phyloP scores from a whole-genome alignment of 2,797 vertebrate species.

The Hemitrygon akajei region DNA sequence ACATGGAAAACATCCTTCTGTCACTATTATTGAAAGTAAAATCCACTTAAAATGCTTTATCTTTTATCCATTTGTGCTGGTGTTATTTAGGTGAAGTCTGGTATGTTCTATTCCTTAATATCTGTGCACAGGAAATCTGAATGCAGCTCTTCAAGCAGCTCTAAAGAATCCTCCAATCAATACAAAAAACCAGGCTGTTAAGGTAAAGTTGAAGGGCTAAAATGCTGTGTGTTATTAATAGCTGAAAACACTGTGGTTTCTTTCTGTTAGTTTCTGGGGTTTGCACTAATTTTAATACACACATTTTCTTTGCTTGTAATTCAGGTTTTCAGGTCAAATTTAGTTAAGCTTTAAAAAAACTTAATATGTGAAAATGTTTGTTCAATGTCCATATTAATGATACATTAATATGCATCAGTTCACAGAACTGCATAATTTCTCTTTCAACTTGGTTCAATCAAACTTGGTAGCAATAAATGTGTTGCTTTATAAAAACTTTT shows the following conservation, averaged over 20 bases:
- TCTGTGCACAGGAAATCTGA: constrained; percentile 77
- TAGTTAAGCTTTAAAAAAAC: not conserved
- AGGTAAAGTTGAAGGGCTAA: constrained; percentile 61
- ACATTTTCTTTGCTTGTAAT: not conserved
- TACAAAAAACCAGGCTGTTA: constrained; percentile 91
- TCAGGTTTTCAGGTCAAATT: not conserved
- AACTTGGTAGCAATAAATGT: not conserved
- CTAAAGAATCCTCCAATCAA: constrained; percentile 96
- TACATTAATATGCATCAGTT: too few relatives aligned
- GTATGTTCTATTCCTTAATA: constrained; percentile 63
- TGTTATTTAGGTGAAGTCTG: not conserved
- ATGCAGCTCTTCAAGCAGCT: constrained; percentile 83
- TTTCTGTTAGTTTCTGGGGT: not conserved
- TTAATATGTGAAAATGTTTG: not conserved
- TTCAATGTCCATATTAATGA: not conserved
- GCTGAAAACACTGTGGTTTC: not conserved
- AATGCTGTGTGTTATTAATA: not conserved
- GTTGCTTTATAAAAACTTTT: not conserved
- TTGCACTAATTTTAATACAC: not conserved
- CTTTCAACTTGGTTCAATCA: not conserved
- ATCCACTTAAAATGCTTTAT: not conserved
- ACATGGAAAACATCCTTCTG: constrained; percentile 20
- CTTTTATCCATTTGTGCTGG: not conserved
- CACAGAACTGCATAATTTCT: not conserved
- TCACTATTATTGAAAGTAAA: constrained; percentile 45